A percentile compares a stretch with the other conserved stretches of the same genome.
These are phyloP conservation scores for Felis catus DNA, from an alignment of 2,113 vertebrate genomes.

Conservation along the genomic window DNA sequence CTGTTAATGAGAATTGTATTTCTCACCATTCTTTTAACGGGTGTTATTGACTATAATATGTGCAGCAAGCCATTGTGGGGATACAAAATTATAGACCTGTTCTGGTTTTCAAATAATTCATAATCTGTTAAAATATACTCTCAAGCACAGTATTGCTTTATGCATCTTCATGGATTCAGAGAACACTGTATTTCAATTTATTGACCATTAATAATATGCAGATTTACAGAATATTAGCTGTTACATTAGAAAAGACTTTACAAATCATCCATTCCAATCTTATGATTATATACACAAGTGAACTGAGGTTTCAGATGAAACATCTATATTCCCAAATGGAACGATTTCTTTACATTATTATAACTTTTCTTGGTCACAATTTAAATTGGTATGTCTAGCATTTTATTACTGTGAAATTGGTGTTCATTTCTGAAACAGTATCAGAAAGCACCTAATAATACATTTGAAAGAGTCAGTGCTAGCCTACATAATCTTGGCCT, in stretches of 20 bases:
- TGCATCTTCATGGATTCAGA: neutral
- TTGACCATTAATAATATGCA: neutral
- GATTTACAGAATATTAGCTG: neutral
- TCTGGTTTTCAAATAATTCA: slow-evolving; percentile 14
- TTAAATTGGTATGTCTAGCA: neutral
- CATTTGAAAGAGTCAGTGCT: neutral
- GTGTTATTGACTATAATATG: neutral
- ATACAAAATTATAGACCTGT: neutral
- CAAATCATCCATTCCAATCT: neutral
- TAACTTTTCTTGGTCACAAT: neutral
- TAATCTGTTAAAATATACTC: neutral
- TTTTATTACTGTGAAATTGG: neutral
- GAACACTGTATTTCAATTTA: neutral
- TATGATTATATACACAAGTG: neutral
- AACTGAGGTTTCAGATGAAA: neutral
- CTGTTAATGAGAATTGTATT: neutral
- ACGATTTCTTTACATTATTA: neutral
- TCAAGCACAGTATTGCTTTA: neutral
- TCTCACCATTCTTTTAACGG: slow-evolving; percentile 28
- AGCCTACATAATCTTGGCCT: neutral
- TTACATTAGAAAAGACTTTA: neutral
- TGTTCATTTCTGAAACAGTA: neutral
- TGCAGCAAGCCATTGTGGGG: neutral
- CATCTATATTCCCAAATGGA: neutral
- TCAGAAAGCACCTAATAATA: neutral